A percentile compares a stretch with the other conserved stretches of the same genome.
Evolutionary conservation across 2,113 vertebrate species (phyloP).

Genomic region (Cisticola juncidis): DNA sequence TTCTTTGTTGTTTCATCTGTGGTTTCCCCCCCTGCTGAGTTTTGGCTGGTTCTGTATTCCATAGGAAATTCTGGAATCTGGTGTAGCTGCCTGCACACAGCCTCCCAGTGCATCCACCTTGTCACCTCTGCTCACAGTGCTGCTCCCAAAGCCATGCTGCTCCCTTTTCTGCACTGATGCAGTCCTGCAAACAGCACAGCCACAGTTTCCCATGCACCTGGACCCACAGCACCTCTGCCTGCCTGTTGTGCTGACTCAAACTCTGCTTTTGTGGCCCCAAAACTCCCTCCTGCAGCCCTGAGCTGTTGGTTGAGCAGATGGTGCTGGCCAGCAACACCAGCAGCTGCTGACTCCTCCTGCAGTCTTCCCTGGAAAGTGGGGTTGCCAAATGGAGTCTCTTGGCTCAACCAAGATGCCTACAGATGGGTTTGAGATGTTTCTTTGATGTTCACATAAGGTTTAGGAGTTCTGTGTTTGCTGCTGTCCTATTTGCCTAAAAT

Average conservation of each 20-base stretch:
- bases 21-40: rapidly evolving
- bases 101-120: neutral
- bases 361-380: neutral
- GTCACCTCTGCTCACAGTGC: neutral
- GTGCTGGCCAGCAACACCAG: neutral
- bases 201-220: neutral
- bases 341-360: neutral
- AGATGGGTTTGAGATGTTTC: neutral
- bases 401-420: neutral
- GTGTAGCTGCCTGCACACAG: neutral
- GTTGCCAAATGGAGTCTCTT: neutral
- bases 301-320: neutral
- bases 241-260: neutral
- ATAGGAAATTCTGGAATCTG: neutral
- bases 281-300: neutral
- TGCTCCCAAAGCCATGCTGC: too few species aligned
- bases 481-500: neutral
- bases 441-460: neutral
- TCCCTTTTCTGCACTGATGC: neutral
- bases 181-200: neutral
- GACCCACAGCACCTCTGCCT: neutral
- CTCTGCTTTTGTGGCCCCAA: neutral
- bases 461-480: neutral
- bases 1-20: slow-evolving; percentile 3
- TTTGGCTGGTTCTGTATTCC: neutral